Evolutionary conservation across 2,113 vertebrate species (phyloP).

Genomic region (Scomber scombrus): DNA sequence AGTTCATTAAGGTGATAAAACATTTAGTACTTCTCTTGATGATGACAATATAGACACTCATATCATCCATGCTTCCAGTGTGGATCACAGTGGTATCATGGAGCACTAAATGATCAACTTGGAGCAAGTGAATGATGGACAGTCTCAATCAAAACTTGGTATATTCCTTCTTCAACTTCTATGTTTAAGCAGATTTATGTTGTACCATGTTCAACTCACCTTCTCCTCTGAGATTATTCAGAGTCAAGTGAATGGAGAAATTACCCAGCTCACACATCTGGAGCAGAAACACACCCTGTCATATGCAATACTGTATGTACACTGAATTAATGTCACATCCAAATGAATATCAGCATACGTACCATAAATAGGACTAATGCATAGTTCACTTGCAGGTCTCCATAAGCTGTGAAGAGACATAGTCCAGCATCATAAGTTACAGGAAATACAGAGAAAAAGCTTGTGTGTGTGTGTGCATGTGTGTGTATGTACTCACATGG

Average conservation of each 20-base stretch:
- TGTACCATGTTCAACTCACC: constrained; percentile 76
- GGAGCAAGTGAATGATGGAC: not conserved
- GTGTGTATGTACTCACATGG: constrained; percentile 87
- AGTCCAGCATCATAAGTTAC: not conserved
- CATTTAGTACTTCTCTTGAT: not conserved
- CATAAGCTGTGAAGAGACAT: constrained; percentile 85
- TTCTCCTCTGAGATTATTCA: constrained; percentile 86
- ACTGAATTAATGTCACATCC: accelerated
- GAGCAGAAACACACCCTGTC: constrained; percentile 33
- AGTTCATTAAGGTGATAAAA: not conserved
- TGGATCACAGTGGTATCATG: not conserved
- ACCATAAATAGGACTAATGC: constrained; percentile 89
- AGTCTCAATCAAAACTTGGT: not conserved
- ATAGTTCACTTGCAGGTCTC: constrained; percentile 87
- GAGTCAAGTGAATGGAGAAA: constrained; percentile 90
- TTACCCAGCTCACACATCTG: constrained; percentile 92
- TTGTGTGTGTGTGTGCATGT: not conserved
- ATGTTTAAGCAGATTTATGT: too few relatives aligned
- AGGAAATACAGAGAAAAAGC: not conserved
- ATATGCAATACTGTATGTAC: too few relatives aligned
- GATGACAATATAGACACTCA: not conserved
- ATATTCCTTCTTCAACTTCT: not conserved
- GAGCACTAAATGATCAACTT: not conserved
- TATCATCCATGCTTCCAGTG: not conserved
- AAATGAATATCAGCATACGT: constrained; percentile 68